These are phyloP conservation scores for Tetragonula clypearis DNA, from an alignment of 1,140 invertebrate genomes.

Conservation along the genomic window DNA sequence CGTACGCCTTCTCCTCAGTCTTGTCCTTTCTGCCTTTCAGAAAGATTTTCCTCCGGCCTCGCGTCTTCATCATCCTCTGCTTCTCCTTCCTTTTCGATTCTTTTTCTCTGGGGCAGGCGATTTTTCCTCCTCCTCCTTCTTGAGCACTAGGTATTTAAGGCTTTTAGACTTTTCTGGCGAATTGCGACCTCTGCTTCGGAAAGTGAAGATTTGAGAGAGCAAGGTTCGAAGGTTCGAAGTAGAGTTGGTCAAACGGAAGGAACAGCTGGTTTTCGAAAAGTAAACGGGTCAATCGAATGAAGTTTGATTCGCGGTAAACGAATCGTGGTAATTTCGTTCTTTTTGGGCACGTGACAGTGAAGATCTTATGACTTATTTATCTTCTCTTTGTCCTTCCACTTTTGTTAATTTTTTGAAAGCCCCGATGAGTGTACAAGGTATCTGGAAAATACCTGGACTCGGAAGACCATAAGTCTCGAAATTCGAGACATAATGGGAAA, in stretches of 20 bases:
- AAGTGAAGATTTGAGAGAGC: background rate
- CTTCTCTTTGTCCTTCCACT: too few relatives aligned
- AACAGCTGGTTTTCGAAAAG: background rate
- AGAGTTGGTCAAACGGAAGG: background rate
- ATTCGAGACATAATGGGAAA: too few relatives aligned
- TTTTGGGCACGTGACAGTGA: too few relatives aligned
- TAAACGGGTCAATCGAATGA: background rate
- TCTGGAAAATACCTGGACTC: too few relatives aligned
- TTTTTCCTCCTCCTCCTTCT: background rate
- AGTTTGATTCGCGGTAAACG: background rate
- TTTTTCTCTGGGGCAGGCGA: background rate
- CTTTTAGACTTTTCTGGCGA: background rate
- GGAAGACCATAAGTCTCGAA: too few relatives aligned
- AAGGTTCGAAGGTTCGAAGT: background rate
- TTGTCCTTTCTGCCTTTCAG: constrained; percentile 12
- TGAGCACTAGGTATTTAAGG: background rate
- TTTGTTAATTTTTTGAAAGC: too few relatives aligned
- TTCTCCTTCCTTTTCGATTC: constrained; percentile 7
- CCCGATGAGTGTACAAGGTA: too few relatives aligned
- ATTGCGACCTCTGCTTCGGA: background rate
- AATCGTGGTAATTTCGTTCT: too few relatives aligned
- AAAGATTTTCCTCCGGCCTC: background rate
- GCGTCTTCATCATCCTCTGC: background rate
- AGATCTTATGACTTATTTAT: too few relatives aligned
- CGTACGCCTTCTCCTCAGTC: constrained; percentile 28